Conservation (phyloP, 2,797 vertebrate species). For the Rhabdophis nuchalis region DNA sequence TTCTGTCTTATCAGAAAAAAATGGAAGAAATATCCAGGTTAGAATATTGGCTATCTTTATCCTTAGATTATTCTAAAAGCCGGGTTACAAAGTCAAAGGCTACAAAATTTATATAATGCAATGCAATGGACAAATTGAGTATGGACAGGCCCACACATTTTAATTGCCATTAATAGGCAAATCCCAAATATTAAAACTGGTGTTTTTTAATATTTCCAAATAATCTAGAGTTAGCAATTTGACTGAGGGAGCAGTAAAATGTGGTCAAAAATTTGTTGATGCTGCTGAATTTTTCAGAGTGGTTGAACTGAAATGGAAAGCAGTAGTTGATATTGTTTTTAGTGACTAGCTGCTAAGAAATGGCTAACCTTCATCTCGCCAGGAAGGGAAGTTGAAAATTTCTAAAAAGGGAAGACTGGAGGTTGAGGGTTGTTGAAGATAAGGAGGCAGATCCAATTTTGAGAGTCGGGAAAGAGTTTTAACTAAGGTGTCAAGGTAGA, state of each 20-base stretch:
- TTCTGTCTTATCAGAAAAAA: constrained; percentile 41
- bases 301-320: background rate
- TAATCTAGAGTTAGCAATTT: background rate
- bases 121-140: background rate
- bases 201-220: background rate
- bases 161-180: background rate
- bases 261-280: background rate
- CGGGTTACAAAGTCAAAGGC: background rate
- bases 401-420: background rate
- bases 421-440: background rate
- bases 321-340: background rate
- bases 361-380: background rate
- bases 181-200: background rate
- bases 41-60: background rate
- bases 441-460: background rate
- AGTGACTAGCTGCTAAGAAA: background rate
- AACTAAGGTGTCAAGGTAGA: background rate
- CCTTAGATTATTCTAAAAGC: background rate
- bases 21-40: constrained; percentile 59
- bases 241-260: background rate
- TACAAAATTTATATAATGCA: background rate
- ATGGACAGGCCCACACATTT: background rate
- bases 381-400: background rate
- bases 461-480: background rate
- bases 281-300: background rate